Base-by-base conservation (phyloP, 2,888 invertebrate species). In the Cheilosia grossa region DNA sequence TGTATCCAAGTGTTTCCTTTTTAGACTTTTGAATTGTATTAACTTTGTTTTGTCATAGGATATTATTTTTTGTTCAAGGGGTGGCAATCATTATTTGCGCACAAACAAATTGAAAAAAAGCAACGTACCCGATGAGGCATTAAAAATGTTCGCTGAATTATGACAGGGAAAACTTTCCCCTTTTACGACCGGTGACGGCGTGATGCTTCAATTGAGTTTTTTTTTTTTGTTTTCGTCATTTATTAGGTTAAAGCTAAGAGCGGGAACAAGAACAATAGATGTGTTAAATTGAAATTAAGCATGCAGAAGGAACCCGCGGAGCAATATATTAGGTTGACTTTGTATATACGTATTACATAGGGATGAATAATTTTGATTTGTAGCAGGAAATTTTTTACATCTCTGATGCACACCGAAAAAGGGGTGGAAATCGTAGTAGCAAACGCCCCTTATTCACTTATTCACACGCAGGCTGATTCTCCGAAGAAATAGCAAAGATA, bases 361-460 rank as follows among this genome's bases (percentile, higher is more conserved):
- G 19, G 49, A 64, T 59, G 81, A 37, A 51, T 63, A 51, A 51
- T 47, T 77, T 61, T 77, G 82, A 82, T 81, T 81, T 75, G 74
- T 63, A 15, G 53, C 44, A 54, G 53, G n/a, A 72, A 64, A 66
- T 24, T 61, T 61, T 59, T 53, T 49, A 44, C 37, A 37, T 69
- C 59, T 51, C 54, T 63, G 74, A 70, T 70, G 21, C 9, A 21
- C 15, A 37, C 13, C 4, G 6, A 24, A 15, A 67, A 56, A 56
- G 69, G 44, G 74, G 69, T 73, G 42, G 58, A 30, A 21, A 63
- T 19, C 37, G 15, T 54, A 17, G 47, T 2, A 30, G 47, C 49
- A 44, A 69, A 83, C 82, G 82, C 82, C 82, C 82, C 73, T 83
- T 49, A 79, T 83, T 83, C 58, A 74, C 73, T 83, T 49, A 74